Percentiles rank a stretch among this genome's conserved stretches.
These are phyloP conservation scores for Ditula angustiorana DNA, from an alignment of 2,888 invertebrate species.

Conservation along the genomic window DNA sequence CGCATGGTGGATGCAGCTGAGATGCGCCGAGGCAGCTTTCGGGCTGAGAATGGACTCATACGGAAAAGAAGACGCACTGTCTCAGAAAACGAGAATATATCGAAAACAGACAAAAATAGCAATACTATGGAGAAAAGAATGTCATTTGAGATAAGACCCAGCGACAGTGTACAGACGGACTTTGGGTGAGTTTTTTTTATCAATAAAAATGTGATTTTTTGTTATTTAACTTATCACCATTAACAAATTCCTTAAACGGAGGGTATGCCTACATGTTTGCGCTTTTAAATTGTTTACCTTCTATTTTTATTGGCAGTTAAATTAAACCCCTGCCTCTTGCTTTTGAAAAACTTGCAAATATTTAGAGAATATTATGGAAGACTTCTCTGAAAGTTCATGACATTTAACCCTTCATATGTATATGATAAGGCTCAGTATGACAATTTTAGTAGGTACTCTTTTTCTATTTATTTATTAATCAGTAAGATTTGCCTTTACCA, in stretches of 20 bases:
- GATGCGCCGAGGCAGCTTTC: slow-evolving; percentile 84
- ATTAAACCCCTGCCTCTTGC: too few relatives aligned
- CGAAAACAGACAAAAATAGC: slow-evolving; percentile 74
- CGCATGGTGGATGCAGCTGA: slow-evolving; percentile 84
- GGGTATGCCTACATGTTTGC: too few relatives aligned
- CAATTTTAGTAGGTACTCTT: too few relatives aligned
- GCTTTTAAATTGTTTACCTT: too few relatives aligned
- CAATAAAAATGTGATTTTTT: background rate
- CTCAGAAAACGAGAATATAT: slow-evolving; percentile 82
- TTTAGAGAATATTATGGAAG: too few relatives aligned
- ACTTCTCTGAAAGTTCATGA: too few relatives aligned
- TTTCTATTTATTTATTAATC: too few relatives aligned
- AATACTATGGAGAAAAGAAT: slow-evolving; percentile 86
- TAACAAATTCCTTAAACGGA: background rate
- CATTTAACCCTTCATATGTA: too few relatives aligned
- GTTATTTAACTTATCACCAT: background rate
- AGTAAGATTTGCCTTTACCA: too few relatives aligned
- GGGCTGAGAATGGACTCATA: slow-evolving; percentile 79
- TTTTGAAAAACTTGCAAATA: too few relatives aligned
- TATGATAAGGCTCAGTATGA: too few relatives aligned
- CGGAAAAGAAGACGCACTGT: slow-evolving; percentile 80
- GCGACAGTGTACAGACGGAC: slow-evolving; percentile 94
- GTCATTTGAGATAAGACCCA: slow-evolving; percentile 90
- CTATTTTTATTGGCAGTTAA: too few relatives aligned
- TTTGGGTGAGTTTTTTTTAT: slow-evolving; percentile 84